Percentiles rank a stretch among this genome's conserved stretches.
Evolutionary conservation across 35 echinoderm and acorn worm species (phyloP).

Genomic region (Chiridota heheva): DNA sequence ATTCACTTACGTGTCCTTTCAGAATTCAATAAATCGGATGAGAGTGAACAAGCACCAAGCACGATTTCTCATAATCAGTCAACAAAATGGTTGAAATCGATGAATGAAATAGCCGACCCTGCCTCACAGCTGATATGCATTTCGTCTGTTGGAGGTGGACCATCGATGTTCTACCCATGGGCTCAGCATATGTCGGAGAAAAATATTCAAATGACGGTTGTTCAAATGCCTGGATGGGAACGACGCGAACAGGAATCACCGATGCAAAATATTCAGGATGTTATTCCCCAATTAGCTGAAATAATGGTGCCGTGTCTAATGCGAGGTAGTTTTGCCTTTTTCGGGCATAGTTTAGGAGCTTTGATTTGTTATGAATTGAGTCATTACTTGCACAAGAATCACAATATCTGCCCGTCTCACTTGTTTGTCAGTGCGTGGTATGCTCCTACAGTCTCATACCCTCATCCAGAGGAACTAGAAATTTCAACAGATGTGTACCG

Average conservation of each 20-base stretch:
- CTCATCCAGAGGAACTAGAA: constrained; percentile 91
- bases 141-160: constrained; percentile 82
- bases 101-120: constrained; percentile 59
- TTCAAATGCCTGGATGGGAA: constrained; percentile 93
- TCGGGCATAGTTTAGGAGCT: constrained; percentile 91
- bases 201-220: constrained; percentile 67
- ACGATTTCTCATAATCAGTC: constrained; percentile 20
- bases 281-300: constrained; percentile 67
- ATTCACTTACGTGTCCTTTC: constrained; percentile 76
- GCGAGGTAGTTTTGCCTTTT: constrained; percentile 76
- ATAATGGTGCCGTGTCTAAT: constrained; percentile 61
- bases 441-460: constrained; percentile 83
- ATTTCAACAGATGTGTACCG: constrained; percentile 64
- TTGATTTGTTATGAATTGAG: constrained; percentile 88
- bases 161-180: constrained; percentile 80
- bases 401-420: constrained; percentile 67
- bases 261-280: constrained; percentile 64
- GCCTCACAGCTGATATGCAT: constrained; percentile 80
- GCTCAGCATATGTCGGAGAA: constrained; percentile 61
- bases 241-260: constrained; percentile 85
- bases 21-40: constrained; percentile 30
- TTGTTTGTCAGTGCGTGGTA: constrained; percentile 94
- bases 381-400: constrained; percentile 74
- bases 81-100: constrained; percentile 72
- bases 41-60: constrained; percentile 31